Percentiles rank a stretch among this genome's conserved stretches.
These are phyloP conservation scores for Conus ventricosus DNA, from an alignment of 1,140 invertebrate species.

Conservation along the genomic window DNA sequence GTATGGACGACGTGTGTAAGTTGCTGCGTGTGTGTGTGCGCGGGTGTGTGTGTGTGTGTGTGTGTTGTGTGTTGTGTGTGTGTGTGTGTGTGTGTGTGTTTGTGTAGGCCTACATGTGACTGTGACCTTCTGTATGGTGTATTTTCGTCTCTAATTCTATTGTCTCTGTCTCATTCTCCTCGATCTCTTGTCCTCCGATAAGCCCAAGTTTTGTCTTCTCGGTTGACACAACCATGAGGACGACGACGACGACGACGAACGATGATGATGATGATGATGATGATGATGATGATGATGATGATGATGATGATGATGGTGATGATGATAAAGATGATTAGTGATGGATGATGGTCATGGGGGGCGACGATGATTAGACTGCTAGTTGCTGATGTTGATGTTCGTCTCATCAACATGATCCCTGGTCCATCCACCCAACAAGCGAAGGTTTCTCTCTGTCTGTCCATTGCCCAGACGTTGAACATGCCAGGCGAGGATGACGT, in stretches of 20 bases:
- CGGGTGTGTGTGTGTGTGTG: background rate
- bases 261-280: too few species aligned
- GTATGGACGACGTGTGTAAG: background rate
- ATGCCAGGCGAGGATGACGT: constrained; percentile 71
- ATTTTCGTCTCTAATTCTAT: background rate
- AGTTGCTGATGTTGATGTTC: too few species aligned
- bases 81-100: constrained; percentile 14
- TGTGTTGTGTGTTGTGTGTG: too few species aligned
- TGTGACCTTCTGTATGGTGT: background rate
- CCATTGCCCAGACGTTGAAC: constrained; percentile 66
- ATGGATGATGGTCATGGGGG: background rate
- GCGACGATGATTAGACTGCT: background rate
- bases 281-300: too few species aligned
- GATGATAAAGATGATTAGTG: background rate
- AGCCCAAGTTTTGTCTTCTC: constrained; percentile 49
- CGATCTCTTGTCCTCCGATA: background rate
- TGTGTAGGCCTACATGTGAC: background rate
- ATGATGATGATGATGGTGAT: too few species aligned
- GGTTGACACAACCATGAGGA: background rate
- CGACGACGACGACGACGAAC: background rate
- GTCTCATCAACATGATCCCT: background rate
- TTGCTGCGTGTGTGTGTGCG: background rate
- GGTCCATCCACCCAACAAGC: background rate
- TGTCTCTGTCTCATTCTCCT: constrained; percentile 73
- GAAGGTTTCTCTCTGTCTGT: background rate